These are phyloP conservation scores for Apus apus DNA, from an alignment of 2,113 vertebrate species.

Conservation along the genomic window DNA sequence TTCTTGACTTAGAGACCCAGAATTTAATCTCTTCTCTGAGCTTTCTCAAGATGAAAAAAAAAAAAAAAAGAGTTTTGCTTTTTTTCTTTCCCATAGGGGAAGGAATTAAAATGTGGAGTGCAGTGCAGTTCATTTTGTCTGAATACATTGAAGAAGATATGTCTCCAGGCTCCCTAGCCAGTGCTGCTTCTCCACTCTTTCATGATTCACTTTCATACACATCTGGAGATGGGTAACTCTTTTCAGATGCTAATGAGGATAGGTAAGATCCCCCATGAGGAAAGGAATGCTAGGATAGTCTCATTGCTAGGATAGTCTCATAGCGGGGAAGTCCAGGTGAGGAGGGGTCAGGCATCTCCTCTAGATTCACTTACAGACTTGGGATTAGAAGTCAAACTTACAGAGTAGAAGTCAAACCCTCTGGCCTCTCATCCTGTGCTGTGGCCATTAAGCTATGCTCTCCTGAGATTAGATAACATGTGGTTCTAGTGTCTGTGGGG, in stretches of 20 bases:
- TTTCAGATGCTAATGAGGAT: constrained; percentile 30
- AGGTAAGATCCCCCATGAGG: constrained; percentile 5
- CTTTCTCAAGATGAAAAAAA: background rate
- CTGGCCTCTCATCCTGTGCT: background rate
- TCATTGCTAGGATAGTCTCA: background rate
- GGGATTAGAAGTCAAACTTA: background rate
- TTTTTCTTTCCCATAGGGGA: background rate
- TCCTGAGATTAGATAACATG: constrained; percentile 3
- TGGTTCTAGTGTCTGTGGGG: constrained; percentile 7
- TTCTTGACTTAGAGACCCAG: background rate
- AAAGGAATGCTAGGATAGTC: background rate
- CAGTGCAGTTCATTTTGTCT: background rate
- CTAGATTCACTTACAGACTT: background rate
- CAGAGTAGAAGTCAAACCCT: background rate
- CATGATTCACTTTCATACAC: background rate
- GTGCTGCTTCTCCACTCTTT: background rate
- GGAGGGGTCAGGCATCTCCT: background rate
- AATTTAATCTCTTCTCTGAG: background rate
- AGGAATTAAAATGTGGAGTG: background rate
- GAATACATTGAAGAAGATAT: background rate
- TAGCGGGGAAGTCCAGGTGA: background rate
- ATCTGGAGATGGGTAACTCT: background rate
- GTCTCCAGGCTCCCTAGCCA: background rate
- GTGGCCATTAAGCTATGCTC: background rate
- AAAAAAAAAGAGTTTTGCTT: background rate